Percentiles rank a stretch among this genome's conserved stretches.
These are phyloP conservation scores for Melierax canorus DNA, from an alignment of 2,113 vertebrate genomes.

Conservation along the genomic window DNA sequence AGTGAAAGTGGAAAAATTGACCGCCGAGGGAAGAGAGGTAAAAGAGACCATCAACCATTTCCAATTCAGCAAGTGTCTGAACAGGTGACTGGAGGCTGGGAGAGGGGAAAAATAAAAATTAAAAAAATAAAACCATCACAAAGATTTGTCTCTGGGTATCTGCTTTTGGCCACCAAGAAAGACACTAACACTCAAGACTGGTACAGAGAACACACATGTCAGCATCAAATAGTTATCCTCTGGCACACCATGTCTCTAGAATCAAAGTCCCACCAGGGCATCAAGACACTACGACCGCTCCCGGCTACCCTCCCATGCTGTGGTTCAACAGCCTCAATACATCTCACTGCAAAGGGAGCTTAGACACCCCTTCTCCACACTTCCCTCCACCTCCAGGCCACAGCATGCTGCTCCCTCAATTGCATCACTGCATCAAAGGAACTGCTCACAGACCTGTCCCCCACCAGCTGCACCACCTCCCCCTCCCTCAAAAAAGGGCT, in stretches of 20 bases:
- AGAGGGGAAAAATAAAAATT: too few species aligned
- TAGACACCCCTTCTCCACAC: background rate
- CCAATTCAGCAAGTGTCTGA: background rate
- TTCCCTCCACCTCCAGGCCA: background rate
- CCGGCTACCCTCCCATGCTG: accelerated
- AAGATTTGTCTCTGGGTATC: background rate
- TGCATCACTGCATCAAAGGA: background rate
- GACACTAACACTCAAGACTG: background rate
- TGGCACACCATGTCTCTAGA: accelerated
- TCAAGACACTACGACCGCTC: accelerated
- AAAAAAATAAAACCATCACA: background rate
- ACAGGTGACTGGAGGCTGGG: background rate
- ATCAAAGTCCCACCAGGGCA: background rate
- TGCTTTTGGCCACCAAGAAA: background rate
- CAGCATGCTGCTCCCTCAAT: accelerated
- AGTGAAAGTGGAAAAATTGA: too few species aligned
- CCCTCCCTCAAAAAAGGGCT: background rate
- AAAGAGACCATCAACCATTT: background rate
- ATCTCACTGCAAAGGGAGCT: background rate
- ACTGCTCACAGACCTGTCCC: background rate
- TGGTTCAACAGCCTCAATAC: background rate
- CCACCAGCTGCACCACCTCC: background rate
- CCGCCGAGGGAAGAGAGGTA: too few species aligned
- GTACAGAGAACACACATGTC: background rate
- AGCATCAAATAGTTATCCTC: background rate